Conservation (phyloP, 2,797 vertebrate species). For the Lagocephalus sceleratus region DNA sequence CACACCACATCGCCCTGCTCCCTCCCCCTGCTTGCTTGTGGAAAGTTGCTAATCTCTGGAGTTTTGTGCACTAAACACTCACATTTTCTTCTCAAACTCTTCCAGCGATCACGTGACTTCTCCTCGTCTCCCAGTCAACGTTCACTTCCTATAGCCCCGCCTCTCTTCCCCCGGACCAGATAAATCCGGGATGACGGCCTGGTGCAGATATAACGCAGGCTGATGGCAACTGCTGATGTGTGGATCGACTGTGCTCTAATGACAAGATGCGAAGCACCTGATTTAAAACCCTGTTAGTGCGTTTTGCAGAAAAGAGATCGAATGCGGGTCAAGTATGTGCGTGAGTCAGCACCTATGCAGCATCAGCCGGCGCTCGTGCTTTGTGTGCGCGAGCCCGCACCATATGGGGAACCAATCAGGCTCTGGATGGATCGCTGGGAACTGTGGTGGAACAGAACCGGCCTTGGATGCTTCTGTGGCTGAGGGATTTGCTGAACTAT, state of each 20-base stretch:
- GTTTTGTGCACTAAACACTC: conserved; percentile 22
- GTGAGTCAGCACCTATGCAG: conserved; percentile 12
- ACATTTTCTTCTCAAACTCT: conserved; percentile 40
- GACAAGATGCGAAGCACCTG: conserved; percentile 16
- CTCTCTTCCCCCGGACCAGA: conserved; percentile 4
- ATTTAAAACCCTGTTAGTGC: conserved; percentile 15
- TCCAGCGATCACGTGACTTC: conserved; percentile 33
- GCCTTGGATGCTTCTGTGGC: conserved; percentile 56
- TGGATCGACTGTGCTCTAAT: conserved; percentile 8
- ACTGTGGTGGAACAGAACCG: conserved; percentile 40
- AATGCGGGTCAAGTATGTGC: conserved; percentile 21
- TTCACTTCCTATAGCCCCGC: conserved; percentile 51
- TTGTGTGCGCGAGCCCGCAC: conserved; percentile 17
- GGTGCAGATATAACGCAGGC: conserved; percentile 43
- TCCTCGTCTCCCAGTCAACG: conserved; percentile 35
- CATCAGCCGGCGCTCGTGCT: conserved; percentile 6
- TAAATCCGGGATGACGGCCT: conserved; percentile 58
- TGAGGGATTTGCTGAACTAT: conserved; percentile 52
- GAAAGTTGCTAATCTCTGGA: conserved; percentile 19
- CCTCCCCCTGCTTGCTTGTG: background rate
- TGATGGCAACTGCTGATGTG: conserved; percentile 26
- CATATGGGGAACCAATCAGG: conserved; percentile 67
- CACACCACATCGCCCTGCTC: background rate
- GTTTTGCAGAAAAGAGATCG: conserved; percentile 21
- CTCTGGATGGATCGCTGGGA: conserved; percentile 59